Evolutionary conservation across 2,113 vertebrate genomes (phyloP).

Genomic region (Sisor rabdophorus): DNA sequence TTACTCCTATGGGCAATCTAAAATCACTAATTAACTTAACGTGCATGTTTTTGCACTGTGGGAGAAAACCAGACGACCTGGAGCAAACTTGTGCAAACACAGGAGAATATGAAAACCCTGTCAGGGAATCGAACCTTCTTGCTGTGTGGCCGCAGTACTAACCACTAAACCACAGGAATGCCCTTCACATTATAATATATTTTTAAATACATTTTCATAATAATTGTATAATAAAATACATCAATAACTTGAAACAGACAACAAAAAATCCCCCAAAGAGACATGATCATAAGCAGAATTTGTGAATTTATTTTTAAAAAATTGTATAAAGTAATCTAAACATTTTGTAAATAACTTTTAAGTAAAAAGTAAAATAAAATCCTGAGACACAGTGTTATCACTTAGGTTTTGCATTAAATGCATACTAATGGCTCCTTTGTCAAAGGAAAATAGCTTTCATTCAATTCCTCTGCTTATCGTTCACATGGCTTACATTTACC

Average conservation of each 20-base stretch:
- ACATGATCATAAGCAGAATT: background rate
- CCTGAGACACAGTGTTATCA: background rate
- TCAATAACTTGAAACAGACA: background rate
- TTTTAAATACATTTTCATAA: background rate
- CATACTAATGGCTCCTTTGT: constrained; percentile 53
- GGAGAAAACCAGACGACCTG: no score
- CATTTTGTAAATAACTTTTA: constrained; percentile 14
- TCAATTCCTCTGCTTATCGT: constrained; percentile 36
- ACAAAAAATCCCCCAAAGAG: background rate
- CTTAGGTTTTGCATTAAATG: constrained; percentile 56
- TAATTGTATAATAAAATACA: background rate
- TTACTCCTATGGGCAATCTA: no score
- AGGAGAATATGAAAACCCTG: no score
- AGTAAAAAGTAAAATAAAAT: constrained; percentile 14
- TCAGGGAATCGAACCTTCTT: no score
- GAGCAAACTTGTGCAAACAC: no score
- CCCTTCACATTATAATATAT: no score
- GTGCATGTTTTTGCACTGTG: no score
- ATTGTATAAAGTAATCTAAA: background rate
- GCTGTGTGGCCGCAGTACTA: no score
- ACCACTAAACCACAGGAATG: no score
- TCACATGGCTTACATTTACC: constrained; percentile 31
- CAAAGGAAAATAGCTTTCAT: constrained; percentile 61
- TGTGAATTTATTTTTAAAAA: constrained; percentile 15
- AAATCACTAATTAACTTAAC: no score